These are phyloP conservation scores for Limnephilus rhombicus DNA, from an alignment of 2,888 invertebrate genomes.

Conservation along the genomic window DNA sequence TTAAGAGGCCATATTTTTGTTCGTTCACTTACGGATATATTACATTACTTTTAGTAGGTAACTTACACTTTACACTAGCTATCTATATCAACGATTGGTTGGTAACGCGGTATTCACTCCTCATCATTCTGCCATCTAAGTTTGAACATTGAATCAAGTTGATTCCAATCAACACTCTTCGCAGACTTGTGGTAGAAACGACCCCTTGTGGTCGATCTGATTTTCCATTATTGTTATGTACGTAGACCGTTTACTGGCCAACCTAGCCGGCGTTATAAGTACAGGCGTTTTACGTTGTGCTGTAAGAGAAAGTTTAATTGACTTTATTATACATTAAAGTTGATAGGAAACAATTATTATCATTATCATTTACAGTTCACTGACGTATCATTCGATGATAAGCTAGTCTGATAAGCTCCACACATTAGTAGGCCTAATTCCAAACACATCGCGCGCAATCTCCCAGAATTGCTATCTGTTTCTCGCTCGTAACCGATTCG, in stretches of 20 bases:
- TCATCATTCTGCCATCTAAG: neutral
- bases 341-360: neutral
- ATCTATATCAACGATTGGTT: no score
- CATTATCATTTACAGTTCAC: neutral
- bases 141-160: neutral
- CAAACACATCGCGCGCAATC: slow-evolving; percentile 41
- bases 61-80: no score
- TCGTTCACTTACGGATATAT: neutral
- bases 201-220: neutral
- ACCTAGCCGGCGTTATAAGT: no score
- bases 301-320: neutral
- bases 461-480: slow-evolving; percentile 57
- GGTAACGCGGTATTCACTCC: neutral
- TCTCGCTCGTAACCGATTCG: slow-evolving; percentile 51
- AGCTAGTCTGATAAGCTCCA: neutral
- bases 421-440: slow-evolving; percentile 36
- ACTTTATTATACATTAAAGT: neutral
- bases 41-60: no score
- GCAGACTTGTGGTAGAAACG: neutral
- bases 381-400: slow-evolving; percentile 5
- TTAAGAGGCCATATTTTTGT: neutral
- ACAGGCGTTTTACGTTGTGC: neutral
- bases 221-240: no score
- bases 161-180: no score
- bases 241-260: no score